Conservation (phyloP, 1,140 invertebrate genomes). For the Ladona fulva region DNA sequence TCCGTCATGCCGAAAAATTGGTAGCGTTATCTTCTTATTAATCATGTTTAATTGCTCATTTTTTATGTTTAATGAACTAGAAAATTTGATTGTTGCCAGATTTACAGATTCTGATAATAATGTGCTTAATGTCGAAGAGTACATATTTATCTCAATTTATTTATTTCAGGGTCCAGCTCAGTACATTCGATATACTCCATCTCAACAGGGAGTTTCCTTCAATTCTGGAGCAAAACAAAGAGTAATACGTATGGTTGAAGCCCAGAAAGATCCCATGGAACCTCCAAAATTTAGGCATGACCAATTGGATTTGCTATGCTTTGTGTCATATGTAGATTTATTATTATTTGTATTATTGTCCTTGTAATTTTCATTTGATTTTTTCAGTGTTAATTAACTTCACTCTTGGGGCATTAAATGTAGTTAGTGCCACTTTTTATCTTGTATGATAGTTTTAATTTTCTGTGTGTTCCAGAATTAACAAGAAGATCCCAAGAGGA, state of each 20-base stretch:
- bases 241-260: slow-evolving; percentile 93
- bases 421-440: too few relatives aligned
- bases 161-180: slow-evolving; percentile 67
- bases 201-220: slow-evolving; percentile 89
- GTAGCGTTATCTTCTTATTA: slow-evolving; percentile 26
- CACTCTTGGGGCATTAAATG: too few relatives aligned
- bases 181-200: slow-evolving; percentile 95
- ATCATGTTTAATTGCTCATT: not conserved
- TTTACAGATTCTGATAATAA: slow-evolving; percentile 11
- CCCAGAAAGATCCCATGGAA: slow-evolving; percentile 96
- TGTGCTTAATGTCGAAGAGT: not conserved
- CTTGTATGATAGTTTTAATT: too few relatives aligned
- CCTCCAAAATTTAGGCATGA: slow-evolving; percentile 86
- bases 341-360: not conserved
- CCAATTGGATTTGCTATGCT: not conserved
- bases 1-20: slow-evolving; percentile 78
- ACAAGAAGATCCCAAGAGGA: slow-evolving; percentile 92
- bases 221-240: slow-evolving; percentile 97
- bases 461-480: slow-evolving; percentile 50
- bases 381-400: too few relatives aligned
- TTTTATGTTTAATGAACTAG: slow-evolving; percentile 10
- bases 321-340: not conserved
- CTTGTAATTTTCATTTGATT: too few relatives aligned
- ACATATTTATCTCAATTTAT: slow-evolving; percentile 23
- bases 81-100: too few relatives aligned